Evolutionary conservation across 2,888 invertebrate species (phyloP).

Genomic region (Cosmorhoe ocellata): DNA sequence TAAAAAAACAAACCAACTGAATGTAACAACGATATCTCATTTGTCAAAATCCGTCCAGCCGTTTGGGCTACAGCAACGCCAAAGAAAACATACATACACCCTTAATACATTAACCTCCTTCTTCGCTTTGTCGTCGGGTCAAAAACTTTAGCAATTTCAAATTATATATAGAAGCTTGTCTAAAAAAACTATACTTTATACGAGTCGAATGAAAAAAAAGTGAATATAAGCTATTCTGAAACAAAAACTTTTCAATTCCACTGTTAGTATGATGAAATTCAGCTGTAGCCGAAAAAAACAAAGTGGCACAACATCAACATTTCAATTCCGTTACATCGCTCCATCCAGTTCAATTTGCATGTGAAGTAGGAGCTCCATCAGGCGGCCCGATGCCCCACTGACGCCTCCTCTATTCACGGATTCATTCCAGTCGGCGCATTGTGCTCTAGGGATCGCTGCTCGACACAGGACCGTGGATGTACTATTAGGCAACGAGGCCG

Average conservation of each 20-base stretch:
- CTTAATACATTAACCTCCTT: too few species aligned
- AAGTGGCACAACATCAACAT: slow-evolving; percentile 25
- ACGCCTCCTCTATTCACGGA: slow-evolving; percentile 20
- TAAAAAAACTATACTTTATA: too few species aligned
- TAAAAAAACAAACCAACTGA: too few species aligned
- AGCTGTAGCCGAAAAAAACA: slow-evolving; percentile 12
- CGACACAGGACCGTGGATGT: slow-evolving; percentile 10
- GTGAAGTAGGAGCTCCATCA: slow-evolving; percentile 20
- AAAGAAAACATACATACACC: too few species aligned
- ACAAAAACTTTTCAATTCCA: slow-evolving; percentile 15
- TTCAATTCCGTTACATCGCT: slow-evolving; percentile 26
- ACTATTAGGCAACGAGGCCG: neutral
- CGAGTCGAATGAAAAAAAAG: too few species aligned
- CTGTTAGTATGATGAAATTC: slow-evolving; percentile 22
- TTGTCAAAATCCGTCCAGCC: too few species aligned
- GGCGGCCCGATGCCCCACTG: slow-evolving; percentile 18
- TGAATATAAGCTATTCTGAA: neutral
- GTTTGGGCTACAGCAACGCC: too few species aligned
- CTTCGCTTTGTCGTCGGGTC: too few species aligned
- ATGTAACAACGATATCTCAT: too few species aligned
- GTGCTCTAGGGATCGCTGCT: slow-evolving; percentile 22
- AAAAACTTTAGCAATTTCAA: too few species aligned
- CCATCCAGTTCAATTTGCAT: slow-evolving; percentile 29
- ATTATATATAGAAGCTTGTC: too few species aligned
- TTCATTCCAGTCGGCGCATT: slow-evolving; percentile 17